Percentiles rank a stretch among this genome's conserved stretches.
Evolutionary conservation across 1,140 invertebrate genomes (phyloP).

Genomic region (Drosophila nigromelanica): DNA sequence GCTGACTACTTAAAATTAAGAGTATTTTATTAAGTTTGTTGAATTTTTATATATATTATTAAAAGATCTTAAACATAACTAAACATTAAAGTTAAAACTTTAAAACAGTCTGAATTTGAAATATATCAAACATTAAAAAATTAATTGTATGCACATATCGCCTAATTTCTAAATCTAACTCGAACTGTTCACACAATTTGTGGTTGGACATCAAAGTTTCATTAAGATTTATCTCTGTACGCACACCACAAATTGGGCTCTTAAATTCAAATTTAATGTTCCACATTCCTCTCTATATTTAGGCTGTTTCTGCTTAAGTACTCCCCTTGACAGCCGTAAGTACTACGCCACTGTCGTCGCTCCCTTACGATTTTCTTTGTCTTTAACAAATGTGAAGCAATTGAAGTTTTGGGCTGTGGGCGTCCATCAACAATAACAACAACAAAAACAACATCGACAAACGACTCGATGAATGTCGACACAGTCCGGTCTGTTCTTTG

Average conservation of each 20-base stretch:
- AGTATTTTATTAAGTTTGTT: too few relatives aligned
- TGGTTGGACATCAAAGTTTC: too few relatives aligned
- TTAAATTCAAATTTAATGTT: background rate
- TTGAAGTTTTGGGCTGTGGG: constrained; percentile 36
- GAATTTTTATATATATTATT: too few relatives aligned
- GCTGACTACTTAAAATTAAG: too few relatives aligned
- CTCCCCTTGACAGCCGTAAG: background rate
- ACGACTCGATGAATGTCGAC: constrained; percentile 11
- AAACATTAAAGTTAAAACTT: too few relatives aligned
- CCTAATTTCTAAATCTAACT: too few relatives aligned
- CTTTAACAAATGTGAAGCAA: constrained; percentile 54
- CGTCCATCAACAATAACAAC: constrained; percentile 19
- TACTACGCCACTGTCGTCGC: constrained; percentile 26
- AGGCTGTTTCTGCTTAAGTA: background rate
- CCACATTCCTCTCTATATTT: background rate
- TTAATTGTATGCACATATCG: too few relatives aligned
- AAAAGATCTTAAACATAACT: too few relatives aligned
- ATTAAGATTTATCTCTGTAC: too few relatives aligned
- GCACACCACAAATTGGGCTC: background rate
- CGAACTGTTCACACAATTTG: too few relatives aligned
- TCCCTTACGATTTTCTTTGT: constrained; percentile 32
- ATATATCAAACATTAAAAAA: too few relatives aligned
- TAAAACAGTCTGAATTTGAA: too few relatives aligned
- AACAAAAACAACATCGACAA: constrained; percentile 6
- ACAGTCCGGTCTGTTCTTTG: constrained; percentile 2